phyloP scores from a whole-genome alignment of 2,797 vertebrate genomes.

The Dendrocincla fuliginosa region DNA sequence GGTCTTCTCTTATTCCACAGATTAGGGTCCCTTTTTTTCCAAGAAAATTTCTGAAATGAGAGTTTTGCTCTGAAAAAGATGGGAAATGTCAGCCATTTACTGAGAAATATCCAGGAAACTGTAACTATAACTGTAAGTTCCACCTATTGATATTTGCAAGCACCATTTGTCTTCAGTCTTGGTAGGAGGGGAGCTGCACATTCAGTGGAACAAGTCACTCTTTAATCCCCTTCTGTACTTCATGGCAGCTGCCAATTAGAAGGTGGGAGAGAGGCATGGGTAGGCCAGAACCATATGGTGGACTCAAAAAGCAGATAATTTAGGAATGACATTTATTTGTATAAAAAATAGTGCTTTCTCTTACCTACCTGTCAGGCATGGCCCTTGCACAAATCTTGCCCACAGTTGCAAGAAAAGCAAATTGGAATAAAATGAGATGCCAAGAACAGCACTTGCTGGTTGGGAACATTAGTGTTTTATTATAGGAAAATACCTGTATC shows the following conservation, averaged over 20 bases:
- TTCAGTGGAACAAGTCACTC: not conserved
- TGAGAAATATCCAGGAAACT: not conserved
- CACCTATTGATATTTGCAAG: not conserved
- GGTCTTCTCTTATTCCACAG: not conserved
- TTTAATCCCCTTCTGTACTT: conserved; percentile 13
- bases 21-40: not conserved
- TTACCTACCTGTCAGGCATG: conserved; percentile 48
- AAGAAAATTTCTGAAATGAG: not conserved
- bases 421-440: conserved; percentile 43
- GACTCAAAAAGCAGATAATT: conserved; percentile 39
- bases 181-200: not conserved
- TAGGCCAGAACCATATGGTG: conserved; percentile 12
- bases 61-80: not conserved
- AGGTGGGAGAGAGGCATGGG: conserved; percentile 27
- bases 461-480: conserved; percentile 54
- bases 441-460: conserved; percentile 52
- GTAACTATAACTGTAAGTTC: not conserved
- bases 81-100: not conserved
- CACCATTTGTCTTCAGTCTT: not conserved
- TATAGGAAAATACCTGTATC: conserved; percentile 65
- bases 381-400: not conserved
- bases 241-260: conserved; percentile 20
- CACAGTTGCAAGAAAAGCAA: conserved; percentile 54
- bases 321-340: conserved; percentile 62
- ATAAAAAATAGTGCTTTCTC: conserved; percentile 42